Base-by-base conservation (phyloP, 2,888 invertebrate species). In the Amphipyra berbera region DNA sequence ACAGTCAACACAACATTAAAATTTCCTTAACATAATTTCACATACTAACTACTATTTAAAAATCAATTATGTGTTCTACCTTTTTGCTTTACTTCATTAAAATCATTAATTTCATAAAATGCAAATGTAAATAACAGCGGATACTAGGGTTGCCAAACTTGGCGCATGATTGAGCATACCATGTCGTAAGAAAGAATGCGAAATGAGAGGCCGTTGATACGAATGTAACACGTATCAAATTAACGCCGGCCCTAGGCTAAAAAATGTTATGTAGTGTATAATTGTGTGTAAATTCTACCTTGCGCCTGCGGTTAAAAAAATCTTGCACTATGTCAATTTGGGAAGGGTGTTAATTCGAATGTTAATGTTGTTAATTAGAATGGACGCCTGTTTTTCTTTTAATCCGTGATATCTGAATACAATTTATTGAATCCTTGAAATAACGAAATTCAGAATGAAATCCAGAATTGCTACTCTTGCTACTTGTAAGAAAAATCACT, bases 141-240 rank as follows among this genome's bases (percentile, higher is more conserved):
- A 76, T 75, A 79, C 54, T 33, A 64, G 15, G 45, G 81, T 78
- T 81, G 53, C 54, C 14, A 61, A 68, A 75, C 53, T 45, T 57
- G 33, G 61, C 62, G 66, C 81, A 62, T 78, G 76, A 78, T 78
- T 70, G 70, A 47, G 6, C 9, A 10, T 6, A 42, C 13, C 10
- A 47, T 78, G 79, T 81, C 42, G 78, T 54, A 78, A 78, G 60
- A 67, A 64, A 42, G 63, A 66, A 78, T 81, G 55, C 52, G 64
- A 75, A 75, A 78, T 66, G 72, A 81, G 69, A 75, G 57, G 38
- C 59, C 6, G 57, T 66, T 71, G 75, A 77, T 78, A 57, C 58
- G 42, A 56, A 70, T 48, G 49, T 62, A 62, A 59, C 27, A 42
- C 47, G 58, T 68, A 76, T 55, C 41, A 50, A 53, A 61, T 74